A percentile compares a stretch with the other conserved stretches of the same genome.
These are phyloP conservation scores for Eristalis arbustorum DNA, from an alignment of 2,888 invertebrate genomes.

Conservation along the genomic window DNA sequence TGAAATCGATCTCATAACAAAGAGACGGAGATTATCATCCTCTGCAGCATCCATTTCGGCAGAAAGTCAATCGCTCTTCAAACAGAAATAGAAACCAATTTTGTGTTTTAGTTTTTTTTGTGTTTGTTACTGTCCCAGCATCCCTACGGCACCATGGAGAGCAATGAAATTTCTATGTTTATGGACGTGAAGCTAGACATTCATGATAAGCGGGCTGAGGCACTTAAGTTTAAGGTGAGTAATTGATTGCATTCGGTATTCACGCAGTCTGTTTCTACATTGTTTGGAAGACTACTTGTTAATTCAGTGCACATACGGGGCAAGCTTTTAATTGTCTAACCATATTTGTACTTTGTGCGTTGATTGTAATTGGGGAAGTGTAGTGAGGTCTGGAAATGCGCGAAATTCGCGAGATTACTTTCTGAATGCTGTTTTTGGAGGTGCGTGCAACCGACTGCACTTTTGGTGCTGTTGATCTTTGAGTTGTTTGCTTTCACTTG, in stretches of 20 bases:
- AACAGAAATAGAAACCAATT: not conserved
- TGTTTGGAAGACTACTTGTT: conserved; percentile 21
- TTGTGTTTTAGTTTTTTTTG: not conserved
- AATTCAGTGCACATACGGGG: conserved; percentile 30
- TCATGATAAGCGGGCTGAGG: conserved; percentile 77
- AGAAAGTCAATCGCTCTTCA: not conserved
- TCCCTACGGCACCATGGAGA: conserved; percentile 74
- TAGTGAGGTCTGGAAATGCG: not conserved
- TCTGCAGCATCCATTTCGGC: not conserved
- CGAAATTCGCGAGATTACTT: not conserved
- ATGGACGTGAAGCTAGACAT: conserved; percentile 80
- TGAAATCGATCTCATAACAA: not conserved
- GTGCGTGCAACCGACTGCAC: not conserved
- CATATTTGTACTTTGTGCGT: conserved; percentile 48
- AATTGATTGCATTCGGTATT: conserved; percentile 22
- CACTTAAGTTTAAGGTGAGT: conserved; percentile 75
- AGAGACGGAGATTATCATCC: not conserved
- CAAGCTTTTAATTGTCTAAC: not conserved
- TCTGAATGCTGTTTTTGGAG: not conserved
- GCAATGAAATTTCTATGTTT: conserved; percentile 78
- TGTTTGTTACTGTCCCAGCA: not conserved
- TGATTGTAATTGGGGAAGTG: not conserved
- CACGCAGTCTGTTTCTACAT: not conserved
- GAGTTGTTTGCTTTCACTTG: not conserved
- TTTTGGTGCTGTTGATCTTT: not conserved